Conservation (phyloP, 1,140 invertebrate genomes). For the Drosophila rufa region DNA sequence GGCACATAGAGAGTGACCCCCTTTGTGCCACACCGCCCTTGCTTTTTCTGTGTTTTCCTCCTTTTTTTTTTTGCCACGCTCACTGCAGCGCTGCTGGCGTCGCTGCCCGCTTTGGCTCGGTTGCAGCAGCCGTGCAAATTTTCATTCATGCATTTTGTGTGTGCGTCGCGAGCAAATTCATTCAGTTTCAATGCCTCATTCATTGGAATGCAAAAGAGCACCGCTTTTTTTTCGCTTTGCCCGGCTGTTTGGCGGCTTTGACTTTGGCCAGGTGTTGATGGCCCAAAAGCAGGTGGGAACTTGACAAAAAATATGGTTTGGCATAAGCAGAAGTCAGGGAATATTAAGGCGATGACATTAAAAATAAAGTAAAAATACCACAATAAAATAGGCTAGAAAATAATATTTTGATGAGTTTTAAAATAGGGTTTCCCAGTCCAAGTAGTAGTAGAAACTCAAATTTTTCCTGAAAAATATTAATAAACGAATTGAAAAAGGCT, state of each 20-base stretch:
- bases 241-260: constrained; percentile 23
- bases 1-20: constrained; percentile 45
- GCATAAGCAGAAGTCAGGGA: background rate
- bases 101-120: constrained; percentile 12
- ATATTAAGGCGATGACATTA: background rate
- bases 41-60: constrained; percentile 2
- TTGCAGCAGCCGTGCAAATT: constrained; percentile 48
- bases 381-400: too few relatives aligned
- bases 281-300: constrained; percentile 22
- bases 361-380: background rate
- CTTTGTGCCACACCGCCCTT: constrained; percentile 28
- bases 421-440: too few relatives aligned
- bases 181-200: constrained; percentile 73
- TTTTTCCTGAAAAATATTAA: too few relatives aligned
- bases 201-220: constrained; percentile 46
- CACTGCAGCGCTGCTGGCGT: constrained; percentile 33
- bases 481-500: too few relatives aligned
- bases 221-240: background rate
- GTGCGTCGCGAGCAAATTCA: constrained; percentile 67
- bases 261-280: constrained; percentile 37
- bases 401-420: too few relatives aligned
- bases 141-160: constrained; percentile 75
- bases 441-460: too few relatives aligned
- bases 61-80: constrained; percentile 32
- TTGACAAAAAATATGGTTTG: background rate